Evolutionary conservation across 1,140 invertebrate species (phyloP), one percentile per base, ranked within the genome.

Genomic region (Drosophila subobscura): DNA sequence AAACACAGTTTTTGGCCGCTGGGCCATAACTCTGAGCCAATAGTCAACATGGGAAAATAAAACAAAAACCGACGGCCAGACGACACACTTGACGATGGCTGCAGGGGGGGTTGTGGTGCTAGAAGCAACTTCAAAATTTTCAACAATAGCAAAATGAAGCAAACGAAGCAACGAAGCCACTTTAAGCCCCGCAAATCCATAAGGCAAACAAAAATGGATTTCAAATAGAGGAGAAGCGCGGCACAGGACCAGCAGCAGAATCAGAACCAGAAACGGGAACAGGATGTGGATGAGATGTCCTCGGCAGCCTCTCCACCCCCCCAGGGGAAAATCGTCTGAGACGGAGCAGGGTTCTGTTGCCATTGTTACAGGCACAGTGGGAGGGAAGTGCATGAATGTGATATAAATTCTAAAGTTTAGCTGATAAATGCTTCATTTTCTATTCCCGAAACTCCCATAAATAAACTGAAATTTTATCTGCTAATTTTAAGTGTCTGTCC

Each of bases 161-260:
- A 89, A 89, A 89, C 84, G 79, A 85, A 89, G 75, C 84, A 74
- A 77, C 75, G 86, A 86, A 90, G 86, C 78, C 86, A 90, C 86
- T 90, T 90, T 90, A 90, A 90, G 86, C 86, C 79, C 72, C 59
- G 66, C 81, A 90, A 90, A 90, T 90, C 86, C 86, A 90, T 90
- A 90, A 90, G 68, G 86, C 86, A 90, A 90, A 90, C 86, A 90
- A 88, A 88, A 86, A 88, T 83, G 83, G 83, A 83, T 86, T 86
- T 86, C 83, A 83, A 86, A 86, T 83, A 78, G 81, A 88, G 71
- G 72, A 86, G 83, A 37, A 37, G 10, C 33, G 33, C 33, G 33
- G 33, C 10, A 3, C 76, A 72, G 72, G 66, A 70, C 45, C 16
- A 20, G 16, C 16, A 20, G n/a, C 25, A 57, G 42, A 42, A 54